A percentile compares a stretch with the other conserved stretches of the same genome.
These are phyloP conservation scores for Megalopta genalis DNA, from an alignment of 1,140 invertebrate species.

Conservation along the genomic window DNA sequence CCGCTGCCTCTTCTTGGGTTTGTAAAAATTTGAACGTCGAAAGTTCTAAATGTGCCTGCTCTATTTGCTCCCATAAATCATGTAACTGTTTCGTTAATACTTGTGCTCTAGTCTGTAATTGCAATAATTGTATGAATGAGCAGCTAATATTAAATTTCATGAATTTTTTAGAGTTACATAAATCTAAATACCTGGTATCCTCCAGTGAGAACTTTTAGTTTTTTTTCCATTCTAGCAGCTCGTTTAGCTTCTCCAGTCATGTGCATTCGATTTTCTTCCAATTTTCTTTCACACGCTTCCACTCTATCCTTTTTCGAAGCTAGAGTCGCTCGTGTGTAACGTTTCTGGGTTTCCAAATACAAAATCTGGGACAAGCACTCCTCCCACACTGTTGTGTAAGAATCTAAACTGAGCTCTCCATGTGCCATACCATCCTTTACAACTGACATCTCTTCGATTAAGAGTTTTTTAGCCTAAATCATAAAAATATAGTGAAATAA, in stretches of 20 bases:
- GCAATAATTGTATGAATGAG: conserved; percentile 23
- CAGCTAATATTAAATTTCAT: not conserved
- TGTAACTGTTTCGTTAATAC: conserved; percentile 94
- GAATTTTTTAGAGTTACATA: not conserved
- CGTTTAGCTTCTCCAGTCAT: conserved; percentile 98
- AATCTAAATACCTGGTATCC: conserved; percentile 88
- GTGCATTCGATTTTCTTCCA: conserved; percentile 95
- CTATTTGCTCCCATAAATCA: conserved; percentile 93
- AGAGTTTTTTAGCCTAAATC: conserved; percentile 82
- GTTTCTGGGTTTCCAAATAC: conserved; percentile 92
- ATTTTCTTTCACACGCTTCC: conserved; percentile 94
- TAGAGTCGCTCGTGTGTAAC: conserved; percentile 95
- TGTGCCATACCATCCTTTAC: conserved; percentile 97
- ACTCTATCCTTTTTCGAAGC: conserved; percentile 97
- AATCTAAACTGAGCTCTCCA: conserved; percentile 94
- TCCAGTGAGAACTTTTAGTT: conserved; percentile 92
- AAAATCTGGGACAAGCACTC: conserved; percentile 94
- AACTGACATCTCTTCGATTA: conserved; percentile 92
- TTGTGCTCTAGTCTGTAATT: conserved; percentile 86
- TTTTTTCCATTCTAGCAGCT: conserved; percentile 98
- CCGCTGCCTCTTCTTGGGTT: conserved; percentile 93
- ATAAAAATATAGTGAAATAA: not conserved
- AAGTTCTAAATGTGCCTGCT: conserved; percentile 92
- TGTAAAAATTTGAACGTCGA: conserved; percentile 96
- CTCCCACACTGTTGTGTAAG: conserved; percentile 97